These are phyloP conservation scores for Platyrinchus mystaceus DNA, from an alignment of 2,797 vertebrate genomes.

Conservation along the genomic window DNA sequence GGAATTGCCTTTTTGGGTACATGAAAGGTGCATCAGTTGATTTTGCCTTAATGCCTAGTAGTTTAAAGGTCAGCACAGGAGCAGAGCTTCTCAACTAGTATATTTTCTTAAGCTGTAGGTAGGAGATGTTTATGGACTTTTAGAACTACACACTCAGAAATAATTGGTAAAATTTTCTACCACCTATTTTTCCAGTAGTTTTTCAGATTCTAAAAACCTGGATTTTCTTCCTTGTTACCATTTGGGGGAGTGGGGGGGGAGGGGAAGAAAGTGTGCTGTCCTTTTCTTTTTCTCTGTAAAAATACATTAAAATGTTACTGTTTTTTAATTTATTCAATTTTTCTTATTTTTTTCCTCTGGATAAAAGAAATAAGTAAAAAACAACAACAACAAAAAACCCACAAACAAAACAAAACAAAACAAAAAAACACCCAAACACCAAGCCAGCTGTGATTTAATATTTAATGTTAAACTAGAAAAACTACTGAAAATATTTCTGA, in stretches of 20 bases:
- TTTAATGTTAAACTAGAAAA: not conserved
- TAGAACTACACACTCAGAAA: not conserved
- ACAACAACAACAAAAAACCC: not conserved
- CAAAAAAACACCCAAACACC: not conserved
- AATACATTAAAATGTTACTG: not conserved
- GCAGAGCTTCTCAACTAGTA: not conserved
- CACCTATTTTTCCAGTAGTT: not conserved
- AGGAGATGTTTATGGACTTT: not conserved
- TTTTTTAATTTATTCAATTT: not conserved
- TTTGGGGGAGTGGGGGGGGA: not conserved
- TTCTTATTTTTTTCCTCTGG: not conserved
- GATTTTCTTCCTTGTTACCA: not conserved
- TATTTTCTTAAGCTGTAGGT: not conserved
- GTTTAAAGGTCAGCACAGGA: not conserved
- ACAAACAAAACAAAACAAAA: too few relatives aligned
- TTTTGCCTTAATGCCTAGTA: not conserved
- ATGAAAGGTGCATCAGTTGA: not conserved
- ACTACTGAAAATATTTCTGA: not conserved
- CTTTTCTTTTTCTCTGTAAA: not conserved
- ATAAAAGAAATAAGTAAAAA: not conserved
- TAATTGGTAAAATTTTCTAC: not conserved
- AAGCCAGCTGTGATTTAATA: not conserved
- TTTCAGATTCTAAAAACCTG: not conserved
- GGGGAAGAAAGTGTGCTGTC: rapidly evolving
- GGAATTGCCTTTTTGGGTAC: not conserved